A percentile compares a stretch with the other conserved stretches of the same genome.
phyloP scores from a whole-genome alignment of 1,140 invertebrate genomes.

The Pachypeltis micranthus region DNA sequence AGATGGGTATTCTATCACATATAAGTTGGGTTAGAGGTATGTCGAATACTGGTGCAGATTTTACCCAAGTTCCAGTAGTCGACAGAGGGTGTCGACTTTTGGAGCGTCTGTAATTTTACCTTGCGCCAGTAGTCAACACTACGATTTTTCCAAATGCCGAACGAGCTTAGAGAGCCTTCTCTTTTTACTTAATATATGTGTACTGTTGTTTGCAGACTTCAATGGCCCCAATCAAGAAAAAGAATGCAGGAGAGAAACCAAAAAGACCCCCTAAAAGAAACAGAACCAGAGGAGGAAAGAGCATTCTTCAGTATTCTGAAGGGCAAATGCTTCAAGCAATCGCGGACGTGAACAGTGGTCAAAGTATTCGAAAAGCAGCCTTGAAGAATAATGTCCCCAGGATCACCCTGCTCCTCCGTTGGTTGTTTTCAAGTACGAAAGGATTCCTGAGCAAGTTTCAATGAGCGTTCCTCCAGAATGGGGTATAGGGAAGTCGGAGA shows the following conservation, averaged over 20 bases:
- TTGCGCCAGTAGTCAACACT: neutral
- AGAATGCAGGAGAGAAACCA: neutral
- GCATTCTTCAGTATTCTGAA: slow-evolving; percentile 5
- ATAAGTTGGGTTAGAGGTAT: neutral
- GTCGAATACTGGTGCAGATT: too few species aligned
- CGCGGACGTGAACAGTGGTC: slow-evolving; percentile 5
- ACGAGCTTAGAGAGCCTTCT: neutral
- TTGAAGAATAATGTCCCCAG: slow-evolving; percentile 3
- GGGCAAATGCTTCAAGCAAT: slow-evolving; percentile 4
- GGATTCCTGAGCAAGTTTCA: slow-evolving; percentile 29
- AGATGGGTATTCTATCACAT: neutral
- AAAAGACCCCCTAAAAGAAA: neutral
- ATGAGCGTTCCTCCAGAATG: slow-evolving; percentile 29
- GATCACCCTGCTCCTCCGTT: slow-evolving; percentile 17
- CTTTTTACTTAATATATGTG: neutral
- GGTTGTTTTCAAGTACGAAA: slow-evolving; percentile 22
- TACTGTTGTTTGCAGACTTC: slow-evolving; percentile 4
- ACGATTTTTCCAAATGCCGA: neutral
- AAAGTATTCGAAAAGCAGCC: neutral
- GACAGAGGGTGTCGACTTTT: slow-evolving; percentile 3
- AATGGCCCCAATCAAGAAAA: slow-evolving; percentile 6
- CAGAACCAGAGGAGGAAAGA: slow-evolving; percentile 7
- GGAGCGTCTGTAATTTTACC: neutral
- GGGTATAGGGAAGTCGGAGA: slow-evolving; percentile 33
- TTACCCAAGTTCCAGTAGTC: too few species aligned